A percentile compares a stretch with the other conserved stretches of the same genome.
These are phyloP conservation scores for Xiphophorus maculatus DNA, from an alignment of 2,113 vertebrate species.

Conservation along the genomic window DNA sequence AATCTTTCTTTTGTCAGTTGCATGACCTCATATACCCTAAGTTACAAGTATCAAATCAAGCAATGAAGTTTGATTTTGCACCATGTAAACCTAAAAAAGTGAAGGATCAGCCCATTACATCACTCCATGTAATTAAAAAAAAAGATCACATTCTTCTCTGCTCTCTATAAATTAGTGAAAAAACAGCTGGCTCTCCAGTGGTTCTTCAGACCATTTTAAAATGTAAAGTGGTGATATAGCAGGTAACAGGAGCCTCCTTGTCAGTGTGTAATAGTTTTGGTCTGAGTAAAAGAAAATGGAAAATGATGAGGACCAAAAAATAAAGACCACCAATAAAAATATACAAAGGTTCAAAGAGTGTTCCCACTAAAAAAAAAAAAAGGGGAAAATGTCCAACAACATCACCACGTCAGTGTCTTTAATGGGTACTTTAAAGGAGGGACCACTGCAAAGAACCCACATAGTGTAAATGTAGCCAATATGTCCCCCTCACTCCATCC, in stretches of 20 bases:
- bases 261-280: slow-evolving; percentile 17
- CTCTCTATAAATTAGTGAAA: slow-evolving; percentile 7
- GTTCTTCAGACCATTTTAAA: neutral
- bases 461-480: slow-evolving; percentile 27
- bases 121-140: neutral
- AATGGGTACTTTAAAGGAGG: slow-evolving; percentile 49
- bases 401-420: slow-evolving; percentile 43
- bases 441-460: slow-evolving; percentile 48
- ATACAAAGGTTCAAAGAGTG: slow-evolving; percentile 11
- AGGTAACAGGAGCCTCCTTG: slow-evolving; percentile 2
- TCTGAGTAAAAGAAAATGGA: slow-evolving; percentile 5
- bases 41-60: too few relatives aligned
- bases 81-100: too few relatives aligned
- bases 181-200: neutral
- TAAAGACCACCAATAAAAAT: slow-evolving; percentile 11
- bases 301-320: neutral
- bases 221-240: slow-evolving; percentile 20
- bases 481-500: slow-evolving; percentile 12
- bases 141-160: neutral
- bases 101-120: neutral
- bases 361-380: slow-evolving; percentile 26
- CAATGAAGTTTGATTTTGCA: too few relatives aligned
- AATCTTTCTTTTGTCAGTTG: neutral
- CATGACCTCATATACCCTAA: neutral
- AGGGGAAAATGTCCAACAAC: slow-evolving; percentile 44